phyloP scores from a whole-genome alignment of 1,140 invertebrate genomes.

The Chironomus tepperi region DNA sequence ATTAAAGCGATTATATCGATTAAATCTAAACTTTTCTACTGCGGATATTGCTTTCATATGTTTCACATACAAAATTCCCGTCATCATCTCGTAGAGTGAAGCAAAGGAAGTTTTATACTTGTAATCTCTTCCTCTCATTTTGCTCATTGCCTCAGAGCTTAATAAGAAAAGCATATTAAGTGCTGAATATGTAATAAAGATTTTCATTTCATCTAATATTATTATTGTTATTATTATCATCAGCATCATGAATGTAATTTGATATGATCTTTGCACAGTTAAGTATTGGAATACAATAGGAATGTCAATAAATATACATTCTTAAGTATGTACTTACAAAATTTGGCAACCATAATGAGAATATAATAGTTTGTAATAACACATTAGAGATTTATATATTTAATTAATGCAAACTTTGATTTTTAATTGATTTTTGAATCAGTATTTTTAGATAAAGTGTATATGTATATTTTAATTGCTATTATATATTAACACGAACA shows the following conservation, averaged over 20 bases:
- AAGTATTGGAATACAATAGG: no score
- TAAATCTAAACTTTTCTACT: background rate
- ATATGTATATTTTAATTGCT: no score
- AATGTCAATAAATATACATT: no score
- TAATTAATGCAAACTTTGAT: no score
- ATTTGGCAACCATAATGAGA: no score
- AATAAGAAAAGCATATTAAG: slow-evolving; percentile 9
- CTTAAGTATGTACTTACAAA: no score
- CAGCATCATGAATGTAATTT: background rate
- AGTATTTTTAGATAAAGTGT: no score
- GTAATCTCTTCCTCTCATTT: background rate
- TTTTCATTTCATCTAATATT: background rate
- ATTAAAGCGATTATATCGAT: background rate
- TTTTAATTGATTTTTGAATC: no score
- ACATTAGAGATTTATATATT: no score
- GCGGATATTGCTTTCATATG: background rate
- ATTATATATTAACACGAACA: no score
- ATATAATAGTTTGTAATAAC: no score
- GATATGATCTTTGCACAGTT: no score
- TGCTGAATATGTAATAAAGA: slow-evolving; percentile 9
- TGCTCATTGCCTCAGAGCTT: background rate
- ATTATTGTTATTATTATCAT: background rate
- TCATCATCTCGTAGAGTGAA: background rate
- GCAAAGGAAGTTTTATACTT: background rate
- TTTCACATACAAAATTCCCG: background rate